Evolutionary conservation across 2,113 vertebrate species (phyloP), one percentile per base, ranked within the genome.

Genomic region (Ondatra zibethicus): DNA sequence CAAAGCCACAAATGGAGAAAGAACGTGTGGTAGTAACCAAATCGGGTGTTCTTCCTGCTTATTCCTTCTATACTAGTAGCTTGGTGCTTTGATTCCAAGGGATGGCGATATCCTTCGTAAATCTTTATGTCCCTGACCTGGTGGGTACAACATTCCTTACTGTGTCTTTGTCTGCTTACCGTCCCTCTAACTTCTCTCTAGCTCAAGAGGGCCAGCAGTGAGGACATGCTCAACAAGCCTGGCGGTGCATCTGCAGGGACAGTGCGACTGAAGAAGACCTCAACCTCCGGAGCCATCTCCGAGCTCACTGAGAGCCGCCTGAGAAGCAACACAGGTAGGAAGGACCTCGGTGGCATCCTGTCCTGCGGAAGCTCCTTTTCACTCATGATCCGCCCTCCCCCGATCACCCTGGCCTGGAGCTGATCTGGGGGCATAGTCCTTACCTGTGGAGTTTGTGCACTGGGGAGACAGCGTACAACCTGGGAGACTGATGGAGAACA

Each of bases 131-230:
- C n/a, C 23, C 42, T 58, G 58, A 58, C 58, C 23, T 39, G 5
- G 42, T 17, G 42, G 63, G 47, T 39, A 14, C 4, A 14, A 47
- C 19, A 7, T 65, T 77, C 80, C 52, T 70, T 29, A 13, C 65
- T 14, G 27, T 29, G 36, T 87, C 75, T 76, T 86, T 68, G 21
- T 66, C 23, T 42, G 72, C 63, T 93, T 52, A 89, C 39, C 73
- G 45, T 76, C 86, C 21, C 5, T 95, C 16, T 29, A 7, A 1
- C 42, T 31, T 91, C 81, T 93, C 19, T 92, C 45, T 94, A 99
- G 99, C 98, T 99, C 96, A 99, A 99, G 98, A 98, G 99, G 97
- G 99, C 99, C 27, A 99, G 99, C 98, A 99, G 99, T 0, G 99
- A 99, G 58, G 99, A 99, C 97, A 99, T 98, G 96, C 98, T 99